These are phyloP conservation scores for Pongo pygmaeus DNA, from an alignment of 2,113 vertebrate genomes.

Conservation along the genomic window DNA sequence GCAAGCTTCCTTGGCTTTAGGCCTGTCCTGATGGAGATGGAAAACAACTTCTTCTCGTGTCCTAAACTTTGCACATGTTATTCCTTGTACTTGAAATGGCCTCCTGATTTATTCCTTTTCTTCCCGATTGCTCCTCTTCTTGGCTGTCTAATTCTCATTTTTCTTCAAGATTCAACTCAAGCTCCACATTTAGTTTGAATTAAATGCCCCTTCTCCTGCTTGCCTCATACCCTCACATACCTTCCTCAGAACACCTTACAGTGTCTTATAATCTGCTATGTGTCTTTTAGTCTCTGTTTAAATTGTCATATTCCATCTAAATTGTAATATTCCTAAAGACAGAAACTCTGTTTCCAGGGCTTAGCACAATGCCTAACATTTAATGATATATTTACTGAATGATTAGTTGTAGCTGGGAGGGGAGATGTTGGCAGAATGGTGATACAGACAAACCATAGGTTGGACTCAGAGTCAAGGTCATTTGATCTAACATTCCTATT, in stretches of 20 bases:
- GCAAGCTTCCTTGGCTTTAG: neutral
- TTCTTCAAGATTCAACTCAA: constrained; percentile 5
- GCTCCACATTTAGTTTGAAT: neutral
- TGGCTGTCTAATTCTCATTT: neutral
- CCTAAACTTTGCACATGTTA: neutral
- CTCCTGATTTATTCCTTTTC: neutral
- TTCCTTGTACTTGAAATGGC: neutral
- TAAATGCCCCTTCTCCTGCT: neutral
- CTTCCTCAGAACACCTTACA: neutral
- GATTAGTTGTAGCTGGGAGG: neutral
- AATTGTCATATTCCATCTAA: neutral
- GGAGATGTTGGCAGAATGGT: neutral
- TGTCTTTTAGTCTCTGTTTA: neutral
- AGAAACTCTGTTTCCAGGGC: neutral
- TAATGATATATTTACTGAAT: neutral
- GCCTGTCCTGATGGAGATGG: neutral
- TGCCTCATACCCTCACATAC: neutral
- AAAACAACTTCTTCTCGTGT: neutral
- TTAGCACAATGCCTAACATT: neutral
- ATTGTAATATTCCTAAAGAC: neutral
- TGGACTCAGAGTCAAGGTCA: neutral
- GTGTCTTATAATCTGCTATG: neutral
- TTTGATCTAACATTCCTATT: neutral
- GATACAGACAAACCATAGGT: neutral
- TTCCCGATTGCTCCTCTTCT: neutral